phyloP scores from a whole-genome alignment of 2,797 vertebrate genomes.

The Ctenopoma multispine region DNA sequence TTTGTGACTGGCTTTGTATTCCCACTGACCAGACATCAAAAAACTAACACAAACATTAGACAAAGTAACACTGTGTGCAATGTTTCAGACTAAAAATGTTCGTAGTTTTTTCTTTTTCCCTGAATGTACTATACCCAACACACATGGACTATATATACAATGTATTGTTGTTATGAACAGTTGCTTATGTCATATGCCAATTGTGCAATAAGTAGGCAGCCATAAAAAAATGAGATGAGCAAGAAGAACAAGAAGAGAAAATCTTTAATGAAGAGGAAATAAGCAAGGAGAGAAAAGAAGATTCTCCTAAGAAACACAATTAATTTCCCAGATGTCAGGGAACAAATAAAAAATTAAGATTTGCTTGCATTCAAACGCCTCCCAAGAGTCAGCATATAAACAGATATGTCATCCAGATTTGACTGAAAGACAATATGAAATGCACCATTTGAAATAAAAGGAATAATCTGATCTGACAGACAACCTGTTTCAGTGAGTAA shows the following conservation, averaged over 20 bases:
- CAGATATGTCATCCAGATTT: not conserved
- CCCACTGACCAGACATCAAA: slow-evolving; percentile 4
- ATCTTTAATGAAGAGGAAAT: not conserved
- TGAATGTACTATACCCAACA: not conserved
- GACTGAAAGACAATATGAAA: slow-evolving; percentile 11
- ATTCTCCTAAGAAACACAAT: not conserved
- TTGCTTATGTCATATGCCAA: not conserved
- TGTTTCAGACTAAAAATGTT: not conserved
- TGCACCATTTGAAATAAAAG: not conserved
- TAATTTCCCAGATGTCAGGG: not conserved
- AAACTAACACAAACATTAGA: not conserved
- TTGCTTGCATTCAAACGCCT: slow-evolving; percentile 31
- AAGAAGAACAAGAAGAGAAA: not conserved
- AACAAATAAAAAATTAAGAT: slow-evolving; percentile 27
- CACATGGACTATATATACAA: too few relatives aligned
- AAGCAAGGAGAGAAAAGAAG: not conserved
- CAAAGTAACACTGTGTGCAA: not conserved
- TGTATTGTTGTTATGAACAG: slow-evolving; percentile 9
- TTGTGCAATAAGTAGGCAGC: not conserved
- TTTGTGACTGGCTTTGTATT: slow-evolving; percentile 22
- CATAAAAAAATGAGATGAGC: not conserved
- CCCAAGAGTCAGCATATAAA: not conserved
- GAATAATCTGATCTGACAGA: not conserved
- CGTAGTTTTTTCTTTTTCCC: not conserved
- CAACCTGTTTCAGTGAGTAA: not conserved